Percentiles rank a stretch among this genome's conserved stretches.
Conservation (phyloP, 2,797 vertebrate species). For the Lagorchestes hirsutus region DNA sequence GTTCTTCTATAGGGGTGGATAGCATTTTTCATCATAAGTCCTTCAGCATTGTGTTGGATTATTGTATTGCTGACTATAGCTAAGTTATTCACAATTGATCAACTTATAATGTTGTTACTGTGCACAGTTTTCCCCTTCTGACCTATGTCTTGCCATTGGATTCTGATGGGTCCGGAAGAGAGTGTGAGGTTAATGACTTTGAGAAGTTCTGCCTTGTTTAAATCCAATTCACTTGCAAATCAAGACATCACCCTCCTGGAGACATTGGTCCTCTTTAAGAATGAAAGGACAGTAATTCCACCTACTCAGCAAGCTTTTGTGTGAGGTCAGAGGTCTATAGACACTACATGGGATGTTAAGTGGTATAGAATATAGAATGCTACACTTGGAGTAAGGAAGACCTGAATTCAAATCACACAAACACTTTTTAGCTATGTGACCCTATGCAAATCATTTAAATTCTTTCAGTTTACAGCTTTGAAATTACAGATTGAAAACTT, state of each 20-base stretch:
- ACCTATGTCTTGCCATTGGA: too few relatives aligned
- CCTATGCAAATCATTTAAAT: background rate
- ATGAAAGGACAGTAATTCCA: too few relatives aligned
- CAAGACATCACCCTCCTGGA: background rate
- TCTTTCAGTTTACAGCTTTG: background rate
- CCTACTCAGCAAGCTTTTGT: background rate
- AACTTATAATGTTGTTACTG: too few relatives aligned
- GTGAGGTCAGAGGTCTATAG: background rate
- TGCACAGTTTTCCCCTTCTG: too few relatives aligned
- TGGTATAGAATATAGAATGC: background rate
- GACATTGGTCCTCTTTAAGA: too few relatives aligned
- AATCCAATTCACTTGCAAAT: background rate
- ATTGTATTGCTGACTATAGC: too few relatives aligned
- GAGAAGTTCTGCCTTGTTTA: background rate
- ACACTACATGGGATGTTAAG: background rate
- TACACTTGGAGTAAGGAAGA: background rate
- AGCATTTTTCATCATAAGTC: too few relatives aligned
- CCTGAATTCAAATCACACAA: background rate
- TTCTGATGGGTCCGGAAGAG: background rate
- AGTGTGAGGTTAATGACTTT: background rate
- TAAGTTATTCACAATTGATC: too few relatives aligned
- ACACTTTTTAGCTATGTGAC: background rate
- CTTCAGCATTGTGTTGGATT: too few relatives aligned
- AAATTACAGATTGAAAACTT: background rate
- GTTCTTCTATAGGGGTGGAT: too few relatives aligned